Conservation (phyloP, 2,113 vertebrate species). For the Gulo gulo region DNA sequence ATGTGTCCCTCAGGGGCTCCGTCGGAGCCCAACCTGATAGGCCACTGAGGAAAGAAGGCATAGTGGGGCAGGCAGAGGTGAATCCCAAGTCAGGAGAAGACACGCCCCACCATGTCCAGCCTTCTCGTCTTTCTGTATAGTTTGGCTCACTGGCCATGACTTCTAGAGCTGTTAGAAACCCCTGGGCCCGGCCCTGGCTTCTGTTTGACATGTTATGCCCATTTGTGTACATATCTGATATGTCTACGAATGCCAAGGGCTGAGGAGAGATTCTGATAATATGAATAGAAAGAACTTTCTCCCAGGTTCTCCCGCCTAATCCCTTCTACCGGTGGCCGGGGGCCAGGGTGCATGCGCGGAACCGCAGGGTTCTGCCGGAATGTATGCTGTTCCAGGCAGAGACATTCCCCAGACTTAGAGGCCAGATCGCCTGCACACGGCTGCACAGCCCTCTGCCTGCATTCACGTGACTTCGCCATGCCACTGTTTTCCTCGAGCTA, state of each 20-base stretch:
- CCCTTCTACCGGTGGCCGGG: fast-evolving
- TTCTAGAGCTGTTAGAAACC: not conserved
- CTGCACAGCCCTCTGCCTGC: not conserved
- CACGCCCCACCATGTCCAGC: fast-evolving
- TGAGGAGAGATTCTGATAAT: not conserved
- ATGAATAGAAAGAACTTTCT: not conserved
- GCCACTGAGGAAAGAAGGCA: not conserved
- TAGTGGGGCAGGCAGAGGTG: not conserved
- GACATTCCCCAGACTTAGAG: too few species aligned
- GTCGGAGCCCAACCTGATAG: not conserved
- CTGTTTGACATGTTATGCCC: not conserved
- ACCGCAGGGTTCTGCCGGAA: fast-evolving
- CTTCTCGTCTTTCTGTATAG: not conserved
- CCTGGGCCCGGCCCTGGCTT: not conserved
- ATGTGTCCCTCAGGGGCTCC: not conserved
- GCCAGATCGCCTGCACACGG: too few species aligned
- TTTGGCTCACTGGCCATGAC: not conserved
- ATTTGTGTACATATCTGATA: not conserved
- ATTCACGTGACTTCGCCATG: fast-evolving
- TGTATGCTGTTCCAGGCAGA: not conserved
- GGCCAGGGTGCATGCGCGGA: fast-evolving
- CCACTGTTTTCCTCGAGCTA: not conserved
- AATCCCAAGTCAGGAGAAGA: too few species aligned
- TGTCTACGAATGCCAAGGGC: not conserved
- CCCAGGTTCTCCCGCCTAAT: not conserved